Percentiles rank a stretch among this genome's conserved stretches.
Conservation (phyloP, 2,113 vertebrate genomes). For the Macquaria ambigua region DNA sequence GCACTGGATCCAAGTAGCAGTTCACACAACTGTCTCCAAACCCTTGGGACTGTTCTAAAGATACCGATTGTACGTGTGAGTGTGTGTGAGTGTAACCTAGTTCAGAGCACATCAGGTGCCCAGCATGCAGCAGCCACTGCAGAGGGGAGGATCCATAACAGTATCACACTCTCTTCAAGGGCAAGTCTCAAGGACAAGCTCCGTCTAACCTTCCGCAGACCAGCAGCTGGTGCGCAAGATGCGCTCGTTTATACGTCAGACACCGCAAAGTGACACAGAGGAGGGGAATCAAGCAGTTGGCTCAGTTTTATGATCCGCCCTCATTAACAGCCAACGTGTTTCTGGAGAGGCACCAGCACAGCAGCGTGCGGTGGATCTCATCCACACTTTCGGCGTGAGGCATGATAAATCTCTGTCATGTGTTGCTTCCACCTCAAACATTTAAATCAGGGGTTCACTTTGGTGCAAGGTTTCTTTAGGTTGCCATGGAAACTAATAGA, state of each 20-base stretch:
- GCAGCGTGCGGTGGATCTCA: neutral
- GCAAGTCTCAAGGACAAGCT: slow-evolving; percentile 72
- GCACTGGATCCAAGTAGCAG: slow-evolving; percentile 25
- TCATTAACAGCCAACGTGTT: slow-evolving; percentile 13
- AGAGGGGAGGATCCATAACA: slow-evolving; percentile 76
- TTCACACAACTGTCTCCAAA: slow-evolving; percentile 32
- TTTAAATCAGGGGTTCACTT: neutral
- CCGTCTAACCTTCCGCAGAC: slow-evolving; percentile 40
- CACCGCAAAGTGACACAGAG: neutral
- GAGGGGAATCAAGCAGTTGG: neutral
- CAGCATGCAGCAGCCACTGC: slow-evolving; percentile 78
- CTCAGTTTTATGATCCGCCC: neutral
- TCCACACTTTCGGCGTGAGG: neutral
- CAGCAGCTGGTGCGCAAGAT: slow-evolving; percentile 40
- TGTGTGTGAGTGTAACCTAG: slow-evolving; percentile 62
- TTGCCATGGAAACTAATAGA: slow-evolving; percentile 4
- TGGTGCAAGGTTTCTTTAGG: neutral
- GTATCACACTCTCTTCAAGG: slow-evolving; percentile 69
- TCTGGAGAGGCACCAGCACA: neutral
- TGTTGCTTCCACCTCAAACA: neutral
- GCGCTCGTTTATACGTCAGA: neutral
- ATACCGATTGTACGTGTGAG: slow-evolving; percentile 40
- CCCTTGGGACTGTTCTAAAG: slow-evolving; percentile 61
- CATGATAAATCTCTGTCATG: neutral
- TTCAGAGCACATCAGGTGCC: slow-evolving; percentile 74